phyloP scores from a whole-genome alignment of 2,797 vertebrate species.

The Melanogrammus aeglefinus region DNA sequence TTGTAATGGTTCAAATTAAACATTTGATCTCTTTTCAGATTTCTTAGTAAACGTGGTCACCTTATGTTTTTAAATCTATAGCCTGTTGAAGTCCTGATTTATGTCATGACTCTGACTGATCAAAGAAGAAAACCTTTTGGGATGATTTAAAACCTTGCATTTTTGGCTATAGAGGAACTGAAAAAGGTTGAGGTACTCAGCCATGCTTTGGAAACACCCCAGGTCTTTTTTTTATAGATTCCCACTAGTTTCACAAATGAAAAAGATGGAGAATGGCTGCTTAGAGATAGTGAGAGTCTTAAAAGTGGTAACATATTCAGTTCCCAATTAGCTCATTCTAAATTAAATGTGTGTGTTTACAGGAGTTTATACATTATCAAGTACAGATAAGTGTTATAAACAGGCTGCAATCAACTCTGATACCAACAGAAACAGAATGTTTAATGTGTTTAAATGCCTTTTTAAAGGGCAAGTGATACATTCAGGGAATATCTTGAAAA shows the following conservation, averaged over 20 bases:
- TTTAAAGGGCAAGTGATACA: slow-evolving; percentile 44
- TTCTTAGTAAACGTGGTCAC: background rate
- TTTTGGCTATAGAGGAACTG: background rate
- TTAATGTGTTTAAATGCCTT: slow-evolving; percentile 32
- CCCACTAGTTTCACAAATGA: background rate
- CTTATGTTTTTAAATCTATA: background rate
- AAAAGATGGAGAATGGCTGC: background rate
- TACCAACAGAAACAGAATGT: slow-evolving; percentile 23
- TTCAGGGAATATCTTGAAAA: slow-evolving; percentile 28
- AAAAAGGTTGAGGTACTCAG: background rate
- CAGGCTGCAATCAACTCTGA: slow-evolving; percentile 19
- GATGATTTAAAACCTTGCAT: background rate
- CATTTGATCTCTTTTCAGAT: background rate
- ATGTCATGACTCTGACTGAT: background rate
- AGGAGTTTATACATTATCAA: slow-evolving; percentile 21
- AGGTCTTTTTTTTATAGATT: background rate
- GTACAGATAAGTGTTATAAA: slow-evolving; percentile 19
- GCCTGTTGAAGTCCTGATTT: background rate
- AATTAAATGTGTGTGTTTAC: background rate
- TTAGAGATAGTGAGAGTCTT: background rate
- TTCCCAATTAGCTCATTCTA: background rate
- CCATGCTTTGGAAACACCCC: background rate
- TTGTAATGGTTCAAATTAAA: background rate
- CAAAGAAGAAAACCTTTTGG: background rate
- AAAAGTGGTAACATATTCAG: background rate